These are phyloP conservation scores for Oncorhynchus clarkii DNA, from an alignment of 2,113 vertebrate species.

Conservation along the genomic window DNA sequence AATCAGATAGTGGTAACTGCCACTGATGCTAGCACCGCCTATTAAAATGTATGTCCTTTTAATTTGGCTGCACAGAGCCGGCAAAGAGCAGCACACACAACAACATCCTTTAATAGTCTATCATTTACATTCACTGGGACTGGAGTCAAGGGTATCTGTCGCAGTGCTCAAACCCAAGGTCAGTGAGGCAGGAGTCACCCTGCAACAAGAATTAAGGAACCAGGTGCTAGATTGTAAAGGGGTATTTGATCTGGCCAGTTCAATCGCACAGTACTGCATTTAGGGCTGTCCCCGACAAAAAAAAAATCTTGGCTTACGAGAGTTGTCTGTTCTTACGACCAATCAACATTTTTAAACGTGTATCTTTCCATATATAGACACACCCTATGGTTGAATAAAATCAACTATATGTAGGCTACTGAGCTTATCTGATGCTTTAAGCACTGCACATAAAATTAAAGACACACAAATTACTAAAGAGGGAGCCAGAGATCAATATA, in stretches of 20 bases:
- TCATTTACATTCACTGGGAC: slow-evolving; percentile 42
- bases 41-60: slow-evolving; percentile 72
- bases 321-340: no score
- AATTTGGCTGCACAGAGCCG: slow-evolving; percentile 50
- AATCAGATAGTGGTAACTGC: slow-evolving; percentile 65
- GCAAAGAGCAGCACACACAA: slow-evolving; percentile 45
- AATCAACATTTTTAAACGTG: no score
- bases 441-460: no score
- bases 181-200: slow-evolving; percentile 16
- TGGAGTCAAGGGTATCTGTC: slow-evolving; percentile 22
- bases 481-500: no score
- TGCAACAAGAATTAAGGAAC: background rate
- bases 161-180: slow-evolving; percentile 27
- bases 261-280: background rate
- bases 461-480: no score
- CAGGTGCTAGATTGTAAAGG: no score
- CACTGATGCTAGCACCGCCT: slow-evolving; percentile 50
- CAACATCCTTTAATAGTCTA: slow-evolving; percentile 52
- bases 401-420: no score
- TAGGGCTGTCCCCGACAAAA: no score
- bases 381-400: no score
- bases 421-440: no score
- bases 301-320: no score
- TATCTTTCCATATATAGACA: no score
- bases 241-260: background rate